A percentile compares a stretch with the other conserved stretches of the same genome.
These are phyloP conservation scores for Hippocampus comes DNA, from an alignment of 2,113 vertebrate genomes.

Conservation along the genomic window DNA sequence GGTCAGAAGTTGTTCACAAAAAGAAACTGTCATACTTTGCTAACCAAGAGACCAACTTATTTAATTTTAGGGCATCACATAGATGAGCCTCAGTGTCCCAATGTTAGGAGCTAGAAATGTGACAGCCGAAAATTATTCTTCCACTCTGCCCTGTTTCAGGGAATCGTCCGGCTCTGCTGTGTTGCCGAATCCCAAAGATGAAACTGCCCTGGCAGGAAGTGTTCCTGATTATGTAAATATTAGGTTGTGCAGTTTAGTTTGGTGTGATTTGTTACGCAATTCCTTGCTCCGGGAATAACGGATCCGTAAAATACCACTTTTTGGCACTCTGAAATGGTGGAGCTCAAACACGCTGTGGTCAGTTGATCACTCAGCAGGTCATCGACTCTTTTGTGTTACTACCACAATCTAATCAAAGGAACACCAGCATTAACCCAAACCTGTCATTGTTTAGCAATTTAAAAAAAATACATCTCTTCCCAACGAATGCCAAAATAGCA, in stretches of 20 bases:
- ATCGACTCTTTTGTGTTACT: not conserved
- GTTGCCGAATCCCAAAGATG: not conserved
- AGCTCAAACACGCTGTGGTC: not conserved
- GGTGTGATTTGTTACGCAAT: not conserved
- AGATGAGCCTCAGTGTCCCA: no score
- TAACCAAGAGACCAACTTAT: no score
- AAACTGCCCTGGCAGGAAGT: not conserved
- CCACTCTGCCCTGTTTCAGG: not conserved
- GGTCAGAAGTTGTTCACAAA: no score
- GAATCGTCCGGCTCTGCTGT: not conserved
- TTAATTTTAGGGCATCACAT: no score
- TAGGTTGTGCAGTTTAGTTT: not conserved
- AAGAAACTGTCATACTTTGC: no score
- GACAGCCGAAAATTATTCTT: not conserved
- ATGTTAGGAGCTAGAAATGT: not conserved
- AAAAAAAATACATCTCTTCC: not conserved
- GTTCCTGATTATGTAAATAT: not conserved
- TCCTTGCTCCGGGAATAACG: not conserved
- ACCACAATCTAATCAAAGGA: not conserved
- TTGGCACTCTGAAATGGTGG: not conserved
- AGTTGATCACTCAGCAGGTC: not conserved
- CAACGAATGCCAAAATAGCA: not conserved
- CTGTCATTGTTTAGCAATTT: not conserved
- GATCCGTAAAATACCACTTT: not conserved
- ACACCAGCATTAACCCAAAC: not conserved